These are phyloP conservation scores for Octodonta nipae DNA, from an alignment of 2,888 invertebrate genomes.

Conservation along the genomic window DNA sequence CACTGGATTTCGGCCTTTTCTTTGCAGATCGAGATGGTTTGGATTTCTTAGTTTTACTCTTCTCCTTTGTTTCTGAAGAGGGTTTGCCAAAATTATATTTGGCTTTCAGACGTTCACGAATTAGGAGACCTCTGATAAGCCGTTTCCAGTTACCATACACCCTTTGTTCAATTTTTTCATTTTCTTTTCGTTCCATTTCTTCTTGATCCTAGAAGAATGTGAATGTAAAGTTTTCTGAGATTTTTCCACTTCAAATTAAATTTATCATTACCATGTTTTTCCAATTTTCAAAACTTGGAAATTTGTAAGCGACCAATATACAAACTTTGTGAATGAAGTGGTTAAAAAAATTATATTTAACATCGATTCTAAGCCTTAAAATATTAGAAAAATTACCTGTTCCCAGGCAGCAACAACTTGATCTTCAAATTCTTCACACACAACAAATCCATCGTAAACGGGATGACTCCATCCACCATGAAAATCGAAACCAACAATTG, in stretches of 20 bases:
- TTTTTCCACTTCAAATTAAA: no score
- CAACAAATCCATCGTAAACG: conserved; percentile 78
- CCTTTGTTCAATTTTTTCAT: conserved; percentile 66
- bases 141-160: conserved; percentile 83
- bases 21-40: no score
- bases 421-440: conserved; percentile 80
- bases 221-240: no score
- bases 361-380: no score
- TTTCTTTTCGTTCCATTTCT: conserved; percentile 52
- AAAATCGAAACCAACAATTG: conserved; percentile 90
- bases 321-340: no score
- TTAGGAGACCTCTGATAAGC: conserved; percentile 67
- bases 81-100: conserved; percentile 61
- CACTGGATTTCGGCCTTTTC: no score
- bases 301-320: no score
- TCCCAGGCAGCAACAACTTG: conserved; percentile 81
- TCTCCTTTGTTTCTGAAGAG: no score
- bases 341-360: no score
- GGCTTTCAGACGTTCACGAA: conserved; percentile 57
- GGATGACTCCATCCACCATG: conserved; percentile 74
- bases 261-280: no score
- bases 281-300: no score
- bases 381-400: conserved; percentile 38
- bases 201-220: conserved; percentile 64
- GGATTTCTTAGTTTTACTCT: no score